Evolutionary conservation across 2,797 vertebrate genomes (phyloP), one percentile per base, ranked within the genome.

Genomic region (Gambusia yucatana): DNA sequence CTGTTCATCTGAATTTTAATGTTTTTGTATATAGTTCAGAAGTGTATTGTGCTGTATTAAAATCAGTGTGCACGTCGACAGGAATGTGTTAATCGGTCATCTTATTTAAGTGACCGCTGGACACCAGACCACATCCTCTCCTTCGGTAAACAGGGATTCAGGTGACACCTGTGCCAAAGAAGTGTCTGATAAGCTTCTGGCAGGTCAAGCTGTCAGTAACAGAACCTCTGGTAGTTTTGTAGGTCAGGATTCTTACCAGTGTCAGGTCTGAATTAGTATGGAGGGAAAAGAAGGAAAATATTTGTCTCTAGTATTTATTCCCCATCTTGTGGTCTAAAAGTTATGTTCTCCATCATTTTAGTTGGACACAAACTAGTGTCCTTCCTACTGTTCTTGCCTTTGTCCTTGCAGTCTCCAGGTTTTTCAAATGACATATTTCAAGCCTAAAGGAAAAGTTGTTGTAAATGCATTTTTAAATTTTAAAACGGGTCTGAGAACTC

Each of bases 181-280:
- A 83, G 78, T 55, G 44, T 77, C 75, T 72, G 57, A 11, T 74
- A 41, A 74, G 48, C 73, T 70, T 84, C 48, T 73, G 74, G 74
- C 74, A 70, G 73, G 72, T 77, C 78, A 76, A 28, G 33, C 55
- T 79, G 44, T 80, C 73, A 61, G 90, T 88, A 89, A 91, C 83
- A 46, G 81, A 92, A 73, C 80, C 78, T 65, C 76, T 59, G 75
- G 77, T 69, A 55, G 17, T 43, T 71, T 50, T 14, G 41, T 46
- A 59, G 59, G 65, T 77, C 87, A 89, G 77, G 57, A 87, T 84
- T 79, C 67, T 74, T 20, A 65, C 75, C 55, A 79, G 88, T 86
- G 76, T 92, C 82, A 69, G 3, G 13, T 11, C 36, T 41, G 3
- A 63, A 36, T 17, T 4, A 63, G 30, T 9, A 17, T 17, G 13